Conservation (phyloP, 2,888 invertebrate species). For the Agonopterix heracliana region DNA sequence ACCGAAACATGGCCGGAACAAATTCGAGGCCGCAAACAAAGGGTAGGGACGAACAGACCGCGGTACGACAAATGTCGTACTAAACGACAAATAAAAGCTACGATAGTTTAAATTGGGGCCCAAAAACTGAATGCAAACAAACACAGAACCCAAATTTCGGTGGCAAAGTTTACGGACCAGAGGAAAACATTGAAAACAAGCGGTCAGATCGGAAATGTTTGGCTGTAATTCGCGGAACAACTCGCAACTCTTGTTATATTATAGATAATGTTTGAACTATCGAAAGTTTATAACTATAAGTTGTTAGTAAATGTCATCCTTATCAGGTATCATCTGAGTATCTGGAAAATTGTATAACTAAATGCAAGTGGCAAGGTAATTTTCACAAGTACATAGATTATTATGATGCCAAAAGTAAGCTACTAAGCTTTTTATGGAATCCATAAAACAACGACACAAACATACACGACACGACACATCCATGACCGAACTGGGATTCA, state of each 20-base stretch:
- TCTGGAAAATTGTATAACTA: neutral
- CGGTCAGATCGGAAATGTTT: slow-evolving; percentile 49
- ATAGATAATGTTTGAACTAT: neutral
- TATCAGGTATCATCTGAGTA: no score
- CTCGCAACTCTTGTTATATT: slow-evolving; percentile 13
- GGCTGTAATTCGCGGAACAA: slow-evolving; percentile 42
- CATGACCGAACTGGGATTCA: no score
- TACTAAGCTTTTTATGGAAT: neutral
- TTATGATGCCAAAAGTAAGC: neutral
- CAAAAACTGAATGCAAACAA: slow-evolving; percentile 71
- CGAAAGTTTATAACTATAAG: no score
- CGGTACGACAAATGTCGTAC: slow-evolving; percentile 59
- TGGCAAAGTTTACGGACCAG: slow-evolving; percentile 50
- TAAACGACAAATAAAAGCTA: slow-evolving; percentile 72
- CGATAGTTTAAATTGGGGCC: slow-evolving; percentile 71
- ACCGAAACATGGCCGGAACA: slow-evolving; percentile 49
- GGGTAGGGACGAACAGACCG: slow-evolving; percentile 43
- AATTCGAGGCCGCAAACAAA: slow-evolving; percentile 60
- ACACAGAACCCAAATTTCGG: slow-evolving; percentile 48
- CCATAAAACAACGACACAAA: no score
- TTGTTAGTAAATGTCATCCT: no score
- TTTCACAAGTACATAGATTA: neutral
- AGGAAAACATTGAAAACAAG: slow-evolving; percentile 58
- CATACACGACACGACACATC: no score
- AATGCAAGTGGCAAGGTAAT: neutral